Evolutionary conservation across 2,797 vertebrate genomes (phyloP).

Genomic region (Halcyon badia): DNA sequence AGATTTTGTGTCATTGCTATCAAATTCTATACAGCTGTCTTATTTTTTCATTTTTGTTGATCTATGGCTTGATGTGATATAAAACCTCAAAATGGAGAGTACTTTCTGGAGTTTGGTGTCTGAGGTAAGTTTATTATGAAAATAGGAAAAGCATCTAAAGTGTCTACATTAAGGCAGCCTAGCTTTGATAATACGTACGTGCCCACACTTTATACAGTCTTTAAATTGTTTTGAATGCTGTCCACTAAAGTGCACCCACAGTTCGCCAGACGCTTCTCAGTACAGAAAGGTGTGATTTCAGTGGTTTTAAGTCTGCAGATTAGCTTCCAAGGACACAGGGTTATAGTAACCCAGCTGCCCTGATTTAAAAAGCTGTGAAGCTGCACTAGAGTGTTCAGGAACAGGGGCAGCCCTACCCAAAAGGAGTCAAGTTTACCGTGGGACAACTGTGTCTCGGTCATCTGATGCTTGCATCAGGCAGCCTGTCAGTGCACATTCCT

Average conservation of each 20-base stretch:
- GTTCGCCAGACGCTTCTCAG: neutral
- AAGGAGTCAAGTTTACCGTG: neutral
- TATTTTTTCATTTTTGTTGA: neutral
- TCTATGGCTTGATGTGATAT: neutral
- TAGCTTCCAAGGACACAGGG: neutral
- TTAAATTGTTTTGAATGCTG: neutral
- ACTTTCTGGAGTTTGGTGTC: neutral
- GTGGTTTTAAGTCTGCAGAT: neutral
- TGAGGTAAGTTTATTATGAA: neutral
- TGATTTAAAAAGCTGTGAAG: neutral
- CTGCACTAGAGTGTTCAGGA: neutral
- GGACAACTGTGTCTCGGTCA: neutral
- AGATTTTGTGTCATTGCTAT: neutral
- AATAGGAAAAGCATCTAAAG: neutral
- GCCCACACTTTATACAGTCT: neutral
- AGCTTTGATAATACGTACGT: neutral
- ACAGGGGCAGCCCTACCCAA: neutral
- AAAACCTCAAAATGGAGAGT: neutral
- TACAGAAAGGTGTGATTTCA: neutral
- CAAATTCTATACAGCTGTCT: neutral
- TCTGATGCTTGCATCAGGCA: rapidly evolving
- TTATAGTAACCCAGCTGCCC: neutral
- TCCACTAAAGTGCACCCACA: neutral
- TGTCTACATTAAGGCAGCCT: neutral
- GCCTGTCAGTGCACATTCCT: neutral